Evolutionary conservation across 2,888 invertebrate genomes (phyloP).

Genomic region (Ectemnius lituratus): DNA sequence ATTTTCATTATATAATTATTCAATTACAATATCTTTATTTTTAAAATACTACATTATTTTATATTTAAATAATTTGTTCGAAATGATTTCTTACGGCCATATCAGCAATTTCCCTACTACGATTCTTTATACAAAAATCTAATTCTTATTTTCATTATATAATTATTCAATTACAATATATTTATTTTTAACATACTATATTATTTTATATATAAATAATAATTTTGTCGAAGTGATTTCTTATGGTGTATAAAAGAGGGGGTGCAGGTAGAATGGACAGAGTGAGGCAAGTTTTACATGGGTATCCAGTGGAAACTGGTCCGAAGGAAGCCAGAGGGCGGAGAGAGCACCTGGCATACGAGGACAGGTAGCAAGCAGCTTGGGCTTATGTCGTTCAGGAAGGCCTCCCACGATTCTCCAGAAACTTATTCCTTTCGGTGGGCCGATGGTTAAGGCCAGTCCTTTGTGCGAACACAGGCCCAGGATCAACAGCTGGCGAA

Average conservation of each 20-base stretch:
- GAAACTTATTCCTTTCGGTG: conserved; percentile 44
- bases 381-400: conserved; percentile 44
- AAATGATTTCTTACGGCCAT: too few relatives aligned
- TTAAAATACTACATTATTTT: too few relatives aligned
- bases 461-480: conserved; percentile 45
- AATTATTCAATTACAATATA: too few relatives aligned
- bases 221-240: background rate
- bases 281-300: conserved; percentile 22
- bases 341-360: conserved; percentile 56
- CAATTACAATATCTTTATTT: too few relatives aligned
- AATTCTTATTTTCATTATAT: too few relatives aligned
- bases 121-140: too few relatives aligned
- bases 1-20: too few relatives aligned
- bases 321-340: conserved; percentile 12
- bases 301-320: conserved; percentile 43
- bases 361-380: conserved; percentile 53
- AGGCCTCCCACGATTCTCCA: conserved; percentile 57
- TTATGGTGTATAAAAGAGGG: background rate
- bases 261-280: conserved; percentile 29
- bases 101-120: too few relatives aligned
- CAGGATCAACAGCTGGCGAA: conserved; percentile 58
- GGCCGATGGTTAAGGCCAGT: conserved; percentile 32
- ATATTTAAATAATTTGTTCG: too few relatives aligned
- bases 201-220: too few relatives aligned
- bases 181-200: too few relatives aligned